Evolutionary conservation across 1,140 invertebrate species (phyloP).

Genomic region (Apis laboriosa): DNA sequence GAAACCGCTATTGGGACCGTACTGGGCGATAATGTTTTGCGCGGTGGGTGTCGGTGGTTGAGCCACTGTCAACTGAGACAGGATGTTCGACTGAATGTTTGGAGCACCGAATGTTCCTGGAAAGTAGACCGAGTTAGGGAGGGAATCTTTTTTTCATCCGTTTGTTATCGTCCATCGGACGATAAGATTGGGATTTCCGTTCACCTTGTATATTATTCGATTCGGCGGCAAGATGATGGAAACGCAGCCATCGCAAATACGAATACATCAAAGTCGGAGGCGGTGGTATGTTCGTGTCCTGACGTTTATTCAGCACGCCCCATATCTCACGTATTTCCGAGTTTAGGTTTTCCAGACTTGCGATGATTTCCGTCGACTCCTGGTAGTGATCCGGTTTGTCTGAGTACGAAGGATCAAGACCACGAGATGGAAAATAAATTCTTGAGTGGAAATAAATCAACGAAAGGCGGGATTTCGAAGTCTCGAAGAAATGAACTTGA

Average conservation of each 20-base stretch:
- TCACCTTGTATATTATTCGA: conserved; percentile 72
- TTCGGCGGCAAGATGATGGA: conserved; percentile 73
- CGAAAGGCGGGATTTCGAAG: background rate
- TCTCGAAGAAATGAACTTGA: background rate
- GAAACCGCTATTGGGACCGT: conserved; percentile 77
- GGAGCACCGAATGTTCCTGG: conserved; percentile 75
- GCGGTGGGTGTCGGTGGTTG: conserved; percentile 74
- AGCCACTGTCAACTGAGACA: conserved; percentile 74
- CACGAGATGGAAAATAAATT: conserved; percentile 35
- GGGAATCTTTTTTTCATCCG: background rate
- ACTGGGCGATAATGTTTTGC: conserved; percentile 80
- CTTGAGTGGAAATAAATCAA: conserved; percentile 12
- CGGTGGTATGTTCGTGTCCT: conserved; percentile 81
- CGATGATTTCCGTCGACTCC: conserved; percentile 86
- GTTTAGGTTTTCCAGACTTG: conserved; percentile 87
- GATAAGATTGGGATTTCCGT: background rate
- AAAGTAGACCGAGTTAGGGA: conserved; percentile 19
- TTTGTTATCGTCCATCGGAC: too few relatives aligned
- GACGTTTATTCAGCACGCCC: conserved; percentile 85
- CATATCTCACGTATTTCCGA: conserved; percentile 87
- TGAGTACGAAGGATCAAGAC: conserved; percentile 51
- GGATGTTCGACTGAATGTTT: conserved; percentile 78
- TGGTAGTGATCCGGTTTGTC: conserved; percentile 80
- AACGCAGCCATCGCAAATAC: conserved; percentile 83
- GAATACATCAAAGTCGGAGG: conserved; percentile 83